phyloP scores from a whole-genome alignment of 2,888 invertebrate genomes.

The Andrena fulva region DNA sequence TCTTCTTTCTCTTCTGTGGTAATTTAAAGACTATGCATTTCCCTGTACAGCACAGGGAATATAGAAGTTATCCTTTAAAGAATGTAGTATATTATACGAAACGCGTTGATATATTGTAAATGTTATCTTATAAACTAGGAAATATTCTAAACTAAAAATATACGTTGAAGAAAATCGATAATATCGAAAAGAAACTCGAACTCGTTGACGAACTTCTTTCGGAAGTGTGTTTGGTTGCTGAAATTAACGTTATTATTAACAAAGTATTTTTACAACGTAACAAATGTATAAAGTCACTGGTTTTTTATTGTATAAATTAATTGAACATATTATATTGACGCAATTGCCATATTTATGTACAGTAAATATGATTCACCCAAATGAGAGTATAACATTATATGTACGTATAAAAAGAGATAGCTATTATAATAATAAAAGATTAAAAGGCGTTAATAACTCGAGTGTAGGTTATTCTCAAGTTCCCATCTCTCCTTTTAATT shows the following conservation, averaged over 20 bases:
- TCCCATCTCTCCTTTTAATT: constrained; percentile 83
- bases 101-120: constrained; percentile 38
- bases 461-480: constrained; percentile 40
- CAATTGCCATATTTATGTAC: constrained; percentile 61
- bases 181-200: background rate
- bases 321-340: constrained; percentile 34
- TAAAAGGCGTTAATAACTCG: constrained; percentile 20
- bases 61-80: background rate
- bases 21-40: background rate
- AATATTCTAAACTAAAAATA: constrained; percentile 11
- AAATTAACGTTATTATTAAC: constrained; percentile 39
- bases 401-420: constrained; percentile 25
- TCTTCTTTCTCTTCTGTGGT: background rate
- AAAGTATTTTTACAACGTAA: constrained; percentile 27
- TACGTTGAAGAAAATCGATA: background rate
- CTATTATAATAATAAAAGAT: constrained; percentile 25
- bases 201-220: background rate
- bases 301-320: constrained; percentile 56
- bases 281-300: constrained; percentile 61
- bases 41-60: background rate
- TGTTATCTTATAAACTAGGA: constrained; percentile 13
- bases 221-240: constrained; percentile 4
- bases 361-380: constrained; percentile 47
- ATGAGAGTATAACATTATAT: constrained; percentile 25
- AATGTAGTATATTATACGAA: background rate